phyloP scores from a whole-genome alignment of 30 jellyfish, hydroid and myxozoan genomes.

The Aurelia coerulea region DNA sequence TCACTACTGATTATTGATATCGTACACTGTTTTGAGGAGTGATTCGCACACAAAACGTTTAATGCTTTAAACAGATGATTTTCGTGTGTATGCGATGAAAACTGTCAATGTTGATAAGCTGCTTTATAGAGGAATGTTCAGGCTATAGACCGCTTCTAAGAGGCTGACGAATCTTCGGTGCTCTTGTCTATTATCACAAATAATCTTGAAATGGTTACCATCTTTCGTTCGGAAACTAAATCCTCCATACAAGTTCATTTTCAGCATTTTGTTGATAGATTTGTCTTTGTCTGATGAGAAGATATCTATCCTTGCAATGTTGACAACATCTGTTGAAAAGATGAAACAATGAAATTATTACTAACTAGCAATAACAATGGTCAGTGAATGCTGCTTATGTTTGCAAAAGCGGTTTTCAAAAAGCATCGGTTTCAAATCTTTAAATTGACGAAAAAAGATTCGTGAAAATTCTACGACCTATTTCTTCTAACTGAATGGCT shows the following conservation, averaged over 20 bases:
- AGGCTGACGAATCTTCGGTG: slow-evolving; percentile 20
- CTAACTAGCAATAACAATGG: neutral
- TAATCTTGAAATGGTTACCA: slow-evolving; percentile 7
- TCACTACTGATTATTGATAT: no score
- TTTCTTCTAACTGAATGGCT: no score
- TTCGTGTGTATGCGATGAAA: no score
- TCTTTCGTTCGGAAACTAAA: slow-evolving; percentile 11
- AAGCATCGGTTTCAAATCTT: no score
- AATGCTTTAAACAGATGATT: no score
- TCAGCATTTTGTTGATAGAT: neutral
- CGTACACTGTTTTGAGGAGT: no score
- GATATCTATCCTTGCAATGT: slow-evolving; percentile 34
- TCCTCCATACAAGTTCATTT: neutral
- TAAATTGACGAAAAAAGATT: no score
- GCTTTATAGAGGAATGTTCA: slow-evolving; percentile 23
- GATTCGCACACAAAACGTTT: no score
- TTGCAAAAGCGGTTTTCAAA: no score
- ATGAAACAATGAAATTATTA: neutral
- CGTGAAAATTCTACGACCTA: no score
- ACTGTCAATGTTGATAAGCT: no score
- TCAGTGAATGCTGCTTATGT: neutral
- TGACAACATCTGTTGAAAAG: slow-evolving; percentile 25
- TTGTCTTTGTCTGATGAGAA: no score
- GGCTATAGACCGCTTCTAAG: slow-evolving; percentile 20
- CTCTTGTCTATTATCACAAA: slow-evolving; percentile 37